phyloP scores from a whole-genome alignment of 1,140 invertebrate genomes.

The Philopotamus ludificatus region DNA sequence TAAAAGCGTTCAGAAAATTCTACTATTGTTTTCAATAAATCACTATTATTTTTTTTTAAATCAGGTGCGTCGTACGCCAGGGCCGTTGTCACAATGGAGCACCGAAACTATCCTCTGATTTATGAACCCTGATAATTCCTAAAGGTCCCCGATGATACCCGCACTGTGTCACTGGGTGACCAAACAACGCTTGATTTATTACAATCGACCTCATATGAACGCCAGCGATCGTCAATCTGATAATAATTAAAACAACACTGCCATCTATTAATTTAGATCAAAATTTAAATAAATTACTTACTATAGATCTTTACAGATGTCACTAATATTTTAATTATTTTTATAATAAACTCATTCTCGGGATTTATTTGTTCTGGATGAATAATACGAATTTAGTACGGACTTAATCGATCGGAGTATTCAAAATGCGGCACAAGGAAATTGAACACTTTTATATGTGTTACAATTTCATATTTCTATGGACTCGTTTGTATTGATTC shows the following conservation, averaged over 20 bases:
- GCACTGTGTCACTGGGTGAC: not conserved
- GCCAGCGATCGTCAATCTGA: constrained; percentile 16
- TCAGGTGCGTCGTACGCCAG: constrained; percentile 12
- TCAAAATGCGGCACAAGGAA: too few relatives aligned
- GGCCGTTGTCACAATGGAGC: constrained; percentile 17
- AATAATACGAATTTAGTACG: too few relatives aligned
- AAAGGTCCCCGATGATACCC: not conserved
- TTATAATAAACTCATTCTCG: too few relatives aligned
- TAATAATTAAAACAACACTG: too few relatives aligned
- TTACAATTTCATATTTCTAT: too few relatives aligned
- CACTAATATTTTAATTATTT: too few relatives aligned
- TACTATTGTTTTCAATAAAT: too few relatives aligned
- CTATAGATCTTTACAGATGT: not conserved
- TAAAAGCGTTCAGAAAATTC: too few relatives aligned
- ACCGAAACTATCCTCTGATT: constrained; percentile 28
- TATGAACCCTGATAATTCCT: constrained; percentile 27
- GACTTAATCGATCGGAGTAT: too few relatives aligned
- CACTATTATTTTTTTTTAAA: constrained; percentile 7
- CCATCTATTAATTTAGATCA: not conserved
- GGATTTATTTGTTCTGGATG: too few relatives aligned
- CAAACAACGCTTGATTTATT: constrained; percentile 25
- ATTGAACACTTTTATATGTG: too few relatives aligned
- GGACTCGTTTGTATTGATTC: too few relatives aligned
- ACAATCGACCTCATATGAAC: not conserved
- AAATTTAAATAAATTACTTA: not conserved